These are phyloP conservation scores for Drosophila maculinotata DNA, from an alignment of 2,888 invertebrate genomes.

Conservation along the genomic window DNA sequence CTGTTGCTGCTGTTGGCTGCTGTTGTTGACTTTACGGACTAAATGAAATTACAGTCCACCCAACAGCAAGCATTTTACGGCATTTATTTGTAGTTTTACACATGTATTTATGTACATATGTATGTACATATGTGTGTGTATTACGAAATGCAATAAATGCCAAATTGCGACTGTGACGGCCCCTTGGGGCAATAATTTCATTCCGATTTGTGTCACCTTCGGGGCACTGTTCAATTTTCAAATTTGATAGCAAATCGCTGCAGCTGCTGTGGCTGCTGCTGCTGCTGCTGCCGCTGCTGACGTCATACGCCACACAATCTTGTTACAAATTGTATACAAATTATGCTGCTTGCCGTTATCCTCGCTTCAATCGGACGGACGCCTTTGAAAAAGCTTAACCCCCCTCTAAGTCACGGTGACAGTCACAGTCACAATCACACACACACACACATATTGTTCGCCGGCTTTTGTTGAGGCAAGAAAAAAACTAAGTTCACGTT, in stretches of 20 bases:
- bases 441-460: constrained; percentile 23
- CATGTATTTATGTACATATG: too few relatives aligned
- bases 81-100: constrained; percentile 29
- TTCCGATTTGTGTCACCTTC: constrained; percentile 62
- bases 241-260: constrained; percentile 43
- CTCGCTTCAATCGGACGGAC: constrained; percentile 5
- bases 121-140: constrained; percentile 1
- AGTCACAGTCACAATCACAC: not conserved
- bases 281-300: constrained; percentile 17
- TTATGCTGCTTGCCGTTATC: constrained; percentile 45
- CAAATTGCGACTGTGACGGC: constrained; percentile 40
- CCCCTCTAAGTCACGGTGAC: constrained; percentile 13
- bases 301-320: constrained; percentile 42
- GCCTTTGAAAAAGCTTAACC: constrained; percentile 25
- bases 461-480: constrained; percentile 50
- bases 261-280: constrained; percentile 18
- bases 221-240: constrained; percentile 44
- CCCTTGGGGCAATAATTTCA: constrained; percentile 46
- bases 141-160: constrained; percentile 64
- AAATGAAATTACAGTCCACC: constrained; percentile 40
- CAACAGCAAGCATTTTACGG: constrained; percentile 45
- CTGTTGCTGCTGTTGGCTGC: constrained; percentile 22
- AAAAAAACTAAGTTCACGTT: constrained; percentile 61
- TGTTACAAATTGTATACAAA: constrained; percentile 38
- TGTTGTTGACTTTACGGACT: constrained; percentile 48